Percentiles rank a stretch among this genome's conserved stretches.
Conservation (phyloP, 2,113 vertebrate species). For the Candoia aspera region DNA sequence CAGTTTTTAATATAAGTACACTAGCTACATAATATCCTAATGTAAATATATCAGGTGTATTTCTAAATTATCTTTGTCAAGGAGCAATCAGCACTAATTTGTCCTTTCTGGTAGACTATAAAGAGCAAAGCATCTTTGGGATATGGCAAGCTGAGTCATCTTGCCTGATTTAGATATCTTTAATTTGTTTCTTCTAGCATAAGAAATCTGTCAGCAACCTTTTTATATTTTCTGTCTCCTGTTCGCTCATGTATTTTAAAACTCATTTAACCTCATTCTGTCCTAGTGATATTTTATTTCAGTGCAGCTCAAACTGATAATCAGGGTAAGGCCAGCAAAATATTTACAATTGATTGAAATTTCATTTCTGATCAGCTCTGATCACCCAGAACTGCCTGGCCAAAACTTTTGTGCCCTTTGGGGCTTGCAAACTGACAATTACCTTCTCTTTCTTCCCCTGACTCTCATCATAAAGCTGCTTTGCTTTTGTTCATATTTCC, state of each 20-base stretch:
- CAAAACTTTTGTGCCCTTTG: not conserved
- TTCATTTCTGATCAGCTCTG: not conserved
- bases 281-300: not conserved
- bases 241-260: not conserved
- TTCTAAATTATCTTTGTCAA: constrained; percentile 18
- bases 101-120: constrained; percentile 28
- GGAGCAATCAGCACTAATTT: constrained; percentile 40
- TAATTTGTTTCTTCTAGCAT: not conserved
- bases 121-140: constrained; percentile 19
- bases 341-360: not conserved
- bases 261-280: not conserved
- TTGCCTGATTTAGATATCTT: not conserved
- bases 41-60: constrained; percentile 46
- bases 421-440: not conserved
- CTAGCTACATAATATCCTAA: not conserved
- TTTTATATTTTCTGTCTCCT: not conserved
- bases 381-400: not conserved
- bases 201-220: not conserved
- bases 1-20: constrained; percentile 17
- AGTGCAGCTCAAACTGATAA: not conserved
- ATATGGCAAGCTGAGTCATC: not conserved
- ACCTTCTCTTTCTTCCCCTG: constrained; percentile 26
- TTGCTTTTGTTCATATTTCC: constrained; percentile 12
- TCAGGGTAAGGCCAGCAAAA: not conserved
- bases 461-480: not conserved